A percentile compares a stretch with the other conserved stretches of the same genome.
These are phyloP conservation scores for Gymnorhina tibicen DNA, from an alignment of 2,113 vertebrate species.

Conservation along the genomic window DNA sequence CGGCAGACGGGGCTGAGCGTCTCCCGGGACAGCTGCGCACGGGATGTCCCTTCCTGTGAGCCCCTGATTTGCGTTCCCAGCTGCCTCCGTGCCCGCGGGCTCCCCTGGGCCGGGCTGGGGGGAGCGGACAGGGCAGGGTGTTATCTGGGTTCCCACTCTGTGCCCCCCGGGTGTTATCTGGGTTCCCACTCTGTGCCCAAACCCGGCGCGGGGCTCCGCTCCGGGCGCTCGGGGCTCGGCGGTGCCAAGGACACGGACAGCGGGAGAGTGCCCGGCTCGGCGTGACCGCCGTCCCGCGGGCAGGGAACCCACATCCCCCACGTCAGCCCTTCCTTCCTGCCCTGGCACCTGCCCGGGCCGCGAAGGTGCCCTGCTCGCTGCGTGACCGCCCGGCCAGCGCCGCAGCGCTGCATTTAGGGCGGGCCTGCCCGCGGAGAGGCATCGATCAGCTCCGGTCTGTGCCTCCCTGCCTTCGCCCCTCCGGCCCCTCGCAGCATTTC, in stretches of 20 bases:
- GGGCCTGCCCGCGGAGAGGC: not conserved
- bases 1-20: not conserved
- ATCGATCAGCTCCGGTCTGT: not conserved
- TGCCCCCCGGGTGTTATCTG: not conserved
- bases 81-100: not conserved
- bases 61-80: not conserved
- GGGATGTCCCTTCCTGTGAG: not conserved
- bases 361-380: not conserved
- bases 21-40: not conserved
- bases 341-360: not conserved
- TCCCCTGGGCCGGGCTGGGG: not conserved
- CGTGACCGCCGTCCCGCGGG: not conserved
- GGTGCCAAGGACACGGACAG: not conserved
- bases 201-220: not conserved
- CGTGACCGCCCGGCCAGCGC: not conserved
- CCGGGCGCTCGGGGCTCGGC: not conserved
- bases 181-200: not conserved
- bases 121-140: too few species aligned
- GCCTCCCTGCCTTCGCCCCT: not conserved
- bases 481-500: not conserved
- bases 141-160: not conserved
- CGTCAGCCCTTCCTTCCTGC: not conserved
- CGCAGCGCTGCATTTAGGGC: conserved; percentile 1
- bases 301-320: not conserved
- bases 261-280: not conserved